Conservation (phyloP, 2,797 vertebrate genomes). For the Mus minutoides region DNA sequence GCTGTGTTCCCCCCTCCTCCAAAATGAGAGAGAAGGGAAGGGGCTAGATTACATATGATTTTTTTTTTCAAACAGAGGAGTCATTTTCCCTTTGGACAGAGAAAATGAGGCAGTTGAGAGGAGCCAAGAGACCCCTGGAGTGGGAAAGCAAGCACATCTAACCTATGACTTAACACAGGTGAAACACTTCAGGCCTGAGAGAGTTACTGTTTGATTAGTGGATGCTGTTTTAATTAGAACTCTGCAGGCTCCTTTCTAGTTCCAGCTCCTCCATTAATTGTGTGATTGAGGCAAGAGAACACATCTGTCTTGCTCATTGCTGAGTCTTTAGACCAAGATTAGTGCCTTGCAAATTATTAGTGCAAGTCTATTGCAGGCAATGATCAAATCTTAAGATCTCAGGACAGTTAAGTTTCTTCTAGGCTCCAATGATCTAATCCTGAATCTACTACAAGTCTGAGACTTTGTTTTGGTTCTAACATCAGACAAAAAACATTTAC, state of each 20-base stretch:
- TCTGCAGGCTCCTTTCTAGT: constrained; percentile 18
- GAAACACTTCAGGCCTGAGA: not conserved
- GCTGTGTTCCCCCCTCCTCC: not conserved
- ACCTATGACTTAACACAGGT: not conserved
- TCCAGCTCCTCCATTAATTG: constrained; percentile 25
- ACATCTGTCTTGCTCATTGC: constrained; percentile 19
- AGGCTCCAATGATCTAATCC: not conserved
- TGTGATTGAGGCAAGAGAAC: constrained; percentile 43
- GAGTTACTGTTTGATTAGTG: constrained; percentile 43
- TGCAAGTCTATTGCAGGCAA: not conserved
- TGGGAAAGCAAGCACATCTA: not conserved
- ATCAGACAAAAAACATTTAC: constrained; percentile 37
- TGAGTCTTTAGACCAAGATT: not conserved
- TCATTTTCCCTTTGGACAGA: not conserved
- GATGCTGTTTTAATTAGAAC: constrained; percentile 54
- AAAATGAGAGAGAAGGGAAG: not conserved
- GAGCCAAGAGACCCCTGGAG: not conserved
- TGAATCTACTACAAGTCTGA: constrained; percentile 5
- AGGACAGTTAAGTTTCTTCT: constrained; percentile 28
- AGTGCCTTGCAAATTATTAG: not conserved
- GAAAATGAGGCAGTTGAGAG: not conserved
- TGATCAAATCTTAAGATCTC: not conserved
- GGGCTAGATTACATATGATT: not conserved
- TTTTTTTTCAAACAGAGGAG: constrained; percentile 13
- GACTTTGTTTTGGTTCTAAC: not conserved